A percentile compares a stretch with the other conserved stretches of the same genome.
These are phyloP conservation scores for Parnassius orleans DNA, from an alignment of 2,888 invertebrate species.

Conservation along the genomic window DNA sequence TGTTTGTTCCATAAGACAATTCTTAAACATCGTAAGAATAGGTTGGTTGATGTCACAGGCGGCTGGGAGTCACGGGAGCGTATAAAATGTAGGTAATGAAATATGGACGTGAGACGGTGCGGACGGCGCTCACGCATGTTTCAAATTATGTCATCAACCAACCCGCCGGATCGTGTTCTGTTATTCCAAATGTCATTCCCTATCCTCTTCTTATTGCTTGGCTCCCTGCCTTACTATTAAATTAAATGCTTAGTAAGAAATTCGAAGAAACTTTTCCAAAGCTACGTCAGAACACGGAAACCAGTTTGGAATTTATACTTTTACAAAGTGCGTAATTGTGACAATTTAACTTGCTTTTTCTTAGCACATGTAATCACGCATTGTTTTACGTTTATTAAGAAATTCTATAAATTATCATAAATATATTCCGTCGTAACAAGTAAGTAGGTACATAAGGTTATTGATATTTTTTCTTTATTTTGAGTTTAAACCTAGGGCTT, in stretches of 20 bases:
- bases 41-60: conserved; percentile 27
- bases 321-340: too few relatives aligned
- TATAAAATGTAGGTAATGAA: conserved; percentile 47
- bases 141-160: conserved; percentile 69
- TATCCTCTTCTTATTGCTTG: conserved; percentile 63
- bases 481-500: too few relatives aligned
- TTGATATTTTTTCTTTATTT: too few relatives aligned
- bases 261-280: neutral
- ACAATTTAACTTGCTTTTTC: too few relatives aligned
- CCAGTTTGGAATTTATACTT: too few relatives aligned
- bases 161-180: conserved; percentile 57
- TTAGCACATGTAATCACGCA: too few relatives aligned
- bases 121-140: conserved; percentile 52
- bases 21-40: conserved; percentile 19
- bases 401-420: too few relatives aligned
- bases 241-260: conserved; percentile 43
- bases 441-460: too few relatives aligned
- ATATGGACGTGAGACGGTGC: conserved; percentile 44
- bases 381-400: too few relatives aligned
- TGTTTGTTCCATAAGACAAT: conserved; percentile 20
- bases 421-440: too few relatives aligned
- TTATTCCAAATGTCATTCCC: conserved; percentile 61
- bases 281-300: too few relatives aligned
- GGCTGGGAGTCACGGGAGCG: conserved; percentile 40
- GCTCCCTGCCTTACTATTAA: conserved; percentile 63